Evolutionary conservation across 2,888 invertebrate genomes (phyloP), one percentile per base, ranked within the genome.

Genomic region (Amiota communis): DNA sequence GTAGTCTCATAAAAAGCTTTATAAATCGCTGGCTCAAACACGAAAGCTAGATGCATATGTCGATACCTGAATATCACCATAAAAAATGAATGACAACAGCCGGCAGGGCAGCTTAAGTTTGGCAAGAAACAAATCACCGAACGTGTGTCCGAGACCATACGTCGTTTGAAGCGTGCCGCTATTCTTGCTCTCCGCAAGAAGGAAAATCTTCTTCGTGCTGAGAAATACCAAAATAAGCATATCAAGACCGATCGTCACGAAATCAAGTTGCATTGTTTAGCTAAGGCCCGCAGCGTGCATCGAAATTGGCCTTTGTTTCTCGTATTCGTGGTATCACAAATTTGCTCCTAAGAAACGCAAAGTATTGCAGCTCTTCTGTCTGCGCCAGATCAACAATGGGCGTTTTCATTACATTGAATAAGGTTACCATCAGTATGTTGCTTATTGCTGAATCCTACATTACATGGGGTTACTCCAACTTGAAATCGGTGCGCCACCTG

Each of bases 311-410:
- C 13, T 99, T 99, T 88, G 98, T 99, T 79, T 95, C 98, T 80
- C 95, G 99, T 92, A 99, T 99, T 90, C 94, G 98, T 89, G 99
- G 96, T 95, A 95, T 96, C 89, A 96, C 91, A 95, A 96, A 91
- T 93, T 94, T 75, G 92, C 94, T 11, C 94, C 94, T 2, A 94
- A 94, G 88, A 98, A 98, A 67, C 95, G 98, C 76, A 98, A 99
- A 91, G 97, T 99, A 12, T 93, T 99, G 79, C 97, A 99, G 90
- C 91, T 99, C 83, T 97, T 99, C 93, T 95, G 99, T 86, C 91
- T 99, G 88, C 93, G 96, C 72, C 99, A 99, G 91, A 99, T 99
- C 91, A 99, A 99, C 94, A 99, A 99, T 90, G 99, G n/a, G 98
- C 74, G 96, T 98, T 64, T 99, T 99, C 90, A 93, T 99, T 70